Evolutionary conservation across 2,113 vertebrate species (phyloP).

Genomic region (Caranx ignobilis): DNA sequence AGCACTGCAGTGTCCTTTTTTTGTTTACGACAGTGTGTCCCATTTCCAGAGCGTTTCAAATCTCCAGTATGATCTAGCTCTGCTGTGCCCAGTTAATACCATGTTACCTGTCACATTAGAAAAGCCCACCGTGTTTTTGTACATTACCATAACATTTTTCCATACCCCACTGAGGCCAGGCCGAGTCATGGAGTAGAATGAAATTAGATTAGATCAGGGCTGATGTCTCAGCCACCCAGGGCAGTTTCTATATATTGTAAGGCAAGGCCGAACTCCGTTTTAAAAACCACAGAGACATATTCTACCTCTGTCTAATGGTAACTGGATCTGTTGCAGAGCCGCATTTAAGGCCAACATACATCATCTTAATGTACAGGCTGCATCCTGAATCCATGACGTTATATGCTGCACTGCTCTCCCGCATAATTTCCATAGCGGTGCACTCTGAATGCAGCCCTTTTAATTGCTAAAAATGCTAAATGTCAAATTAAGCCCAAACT

Average conservation of each 20-base stretch:
- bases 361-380: slow-evolving; percentile 78
- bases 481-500: slow-evolving; percentile 89
- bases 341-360: slow-evolving; percentile 76
- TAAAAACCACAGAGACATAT: slow-evolving; percentile 75
- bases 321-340: slow-evolving; percentile 78
- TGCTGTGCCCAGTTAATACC: slow-evolving; percentile 63
- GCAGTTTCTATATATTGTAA: slow-evolving; percentile 66
- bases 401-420: slow-evolving; percentile 58
- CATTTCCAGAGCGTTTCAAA: slow-evolving; percentile 28
- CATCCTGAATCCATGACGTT: slow-evolving; percentile 73
- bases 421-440: slow-evolving; percentile 62
- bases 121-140: slow-evolving; percentile 72
- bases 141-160: slow-evolving; percentile 77
- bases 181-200: slow-evolving; percentile 62
- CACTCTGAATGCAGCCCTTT: slow-evolving; percentile 76
- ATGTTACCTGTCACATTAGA: slow-evolving; percentile 77
- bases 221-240: slow-evolving; percentile 77
- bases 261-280: slow-evolving; percentile 65
- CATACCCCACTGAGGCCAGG: slow-evolving; percentile 63
- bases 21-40: slow-evolving; percentile 12
- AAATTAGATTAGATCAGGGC: slow-evolving; percentile 79
- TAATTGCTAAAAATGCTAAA: slow-evolving; percentile 87
- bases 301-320: slow-evolving; percentile 77
- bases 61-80: slow-evolving; percentile 42
- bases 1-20: slow-evolving; percentile 8